These are phyloP conservation scores for Lamproptera curius DNA, from an alignment of 2,888 invertebrate species.

Conservation along the genomic window DNA sequence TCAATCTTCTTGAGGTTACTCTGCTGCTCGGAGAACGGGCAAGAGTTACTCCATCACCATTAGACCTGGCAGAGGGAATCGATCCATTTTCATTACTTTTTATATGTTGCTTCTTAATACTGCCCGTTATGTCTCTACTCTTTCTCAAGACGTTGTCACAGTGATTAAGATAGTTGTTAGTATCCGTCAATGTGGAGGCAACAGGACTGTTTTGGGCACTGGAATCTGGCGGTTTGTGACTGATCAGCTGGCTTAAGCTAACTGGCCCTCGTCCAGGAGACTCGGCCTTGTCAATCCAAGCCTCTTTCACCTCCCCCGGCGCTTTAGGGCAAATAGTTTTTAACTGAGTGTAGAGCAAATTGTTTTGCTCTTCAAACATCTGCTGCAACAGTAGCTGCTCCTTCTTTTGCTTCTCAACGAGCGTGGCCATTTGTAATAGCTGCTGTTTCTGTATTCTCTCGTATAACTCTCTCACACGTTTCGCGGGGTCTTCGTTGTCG, in stretches of 20 bases:
- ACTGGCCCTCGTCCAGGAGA: conserved; percentile 51
- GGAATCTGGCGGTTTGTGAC: conserved; percentile 41
- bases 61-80: conserved; percentile 29
- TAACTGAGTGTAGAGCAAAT: conserved; percentile 71
- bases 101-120: conserved; percentile 43
- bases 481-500: conserved; percentile 55
- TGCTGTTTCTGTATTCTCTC: conserved; percentile 81
- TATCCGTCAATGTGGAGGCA: conserved; percentile 48
- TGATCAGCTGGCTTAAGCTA: conserved; percentile 64
- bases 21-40: conserved; percentile 43
- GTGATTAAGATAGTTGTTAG: conserved; percentile 52
- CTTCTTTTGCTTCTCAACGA: conserved; percentile 80
- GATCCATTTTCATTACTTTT: conserved; percentile 24
- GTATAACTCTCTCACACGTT: conserved; percentile 59
- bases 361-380: conserved; percentile 82
- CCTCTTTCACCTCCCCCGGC: conserved; percentile 52
- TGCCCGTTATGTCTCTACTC: conserved; percentile 55
- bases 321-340: conserved; percentile 64
- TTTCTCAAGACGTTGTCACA: conserved; percentile 57
- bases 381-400: conserved; percentile 81
- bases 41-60: conserved; percentile 34
- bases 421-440: conserved; percentile 78
- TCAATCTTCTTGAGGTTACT: conserved; percentile 44
- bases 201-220: conserved; percentile 38
- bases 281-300: conserved; percentile 53